phyloP scores from a whole-genome alignment of 2,888 invertebrate genomes.

The Scrobipalpa atriplicella region DNA sequence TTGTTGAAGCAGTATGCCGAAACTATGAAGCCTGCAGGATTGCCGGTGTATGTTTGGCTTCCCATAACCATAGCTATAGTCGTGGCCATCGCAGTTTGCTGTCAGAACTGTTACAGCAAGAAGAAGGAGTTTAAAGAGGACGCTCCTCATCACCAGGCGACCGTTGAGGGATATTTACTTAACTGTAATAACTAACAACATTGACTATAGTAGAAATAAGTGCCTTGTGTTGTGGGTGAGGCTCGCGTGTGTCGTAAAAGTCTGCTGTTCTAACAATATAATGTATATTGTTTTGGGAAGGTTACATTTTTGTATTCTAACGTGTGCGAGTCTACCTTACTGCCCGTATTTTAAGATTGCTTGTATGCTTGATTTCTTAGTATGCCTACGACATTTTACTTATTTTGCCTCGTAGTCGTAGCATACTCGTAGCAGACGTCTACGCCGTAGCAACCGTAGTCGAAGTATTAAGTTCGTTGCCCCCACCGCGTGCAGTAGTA shows the following conservation, averaged over 20 bases:
- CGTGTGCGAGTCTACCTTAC: background rate
- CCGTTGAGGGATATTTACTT: slow-evolving; percentile 55
- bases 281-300: no score
- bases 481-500: background rate
- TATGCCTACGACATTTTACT: background rate
- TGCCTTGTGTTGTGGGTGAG: background rate
- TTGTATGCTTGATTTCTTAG: background rate
- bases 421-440: background rate
- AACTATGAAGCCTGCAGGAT: slow-evolving; percentile 62
- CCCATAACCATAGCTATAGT: slow-evolving; percentile 59
- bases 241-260: background rate
- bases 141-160: slow-evolving; percentile 50
- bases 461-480: slow-evolving; percentile 16
- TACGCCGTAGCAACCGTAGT: slow-evolving; percentile 11
- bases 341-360: background rate
- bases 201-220: background rate
- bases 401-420: background rate
- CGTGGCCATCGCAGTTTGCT: slow-evolving; percentile 55
- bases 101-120: slow-evolving; percentile 56
- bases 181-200: slow-evolving; percentile 39
- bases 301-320: background rate
- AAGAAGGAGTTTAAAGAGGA: slow-evolving; percentile 53
- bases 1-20: slow-evolving; percentile 66
- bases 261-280: no score
- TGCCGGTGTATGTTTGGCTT: slow-evolving; percentile 71